A percentile compares a stretch with the other conserved stretches of the same genome.
Evolutionary conservation across 2,888 invertebrate species (phyloP).

Genomic region (Oxycera nigricornis): DNA sequence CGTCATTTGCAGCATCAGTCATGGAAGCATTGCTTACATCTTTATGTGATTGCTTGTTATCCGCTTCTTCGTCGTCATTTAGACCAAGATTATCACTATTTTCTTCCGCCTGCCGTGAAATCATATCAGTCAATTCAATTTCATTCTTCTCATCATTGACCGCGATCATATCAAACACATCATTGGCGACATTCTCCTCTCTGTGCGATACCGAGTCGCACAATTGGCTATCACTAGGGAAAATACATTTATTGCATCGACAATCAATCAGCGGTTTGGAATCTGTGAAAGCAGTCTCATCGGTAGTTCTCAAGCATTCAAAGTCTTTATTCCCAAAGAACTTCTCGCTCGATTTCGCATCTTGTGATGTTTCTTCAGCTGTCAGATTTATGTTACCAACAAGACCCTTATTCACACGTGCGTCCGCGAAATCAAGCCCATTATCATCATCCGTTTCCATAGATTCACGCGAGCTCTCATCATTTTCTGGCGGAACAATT

Average conservation of each 20-base stretch:
- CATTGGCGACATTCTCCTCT: not conserved
- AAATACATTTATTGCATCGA: conserved; percentile 42
- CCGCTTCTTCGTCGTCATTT: conserved; percentile 16
- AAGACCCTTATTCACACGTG: conserved; percentile 34
- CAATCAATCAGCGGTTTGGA: conserved; percentile 25
- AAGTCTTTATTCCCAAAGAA: conserved; percentile 29
- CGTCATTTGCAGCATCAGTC: conserved; percentile 31
- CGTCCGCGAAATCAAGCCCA: conserved; percentile 40
- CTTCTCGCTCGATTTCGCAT: conserved; percentile 10
- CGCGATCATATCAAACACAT: not conserved
- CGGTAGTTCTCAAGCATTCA: conserved; percentile 1
- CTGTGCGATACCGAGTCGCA: not conserved
- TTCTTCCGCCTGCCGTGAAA: not conserved
- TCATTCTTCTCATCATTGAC: conserved; percentile 25
- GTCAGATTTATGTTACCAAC: conserved; percentile 15
- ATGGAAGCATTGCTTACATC: conserved; percentile 29
- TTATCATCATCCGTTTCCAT: conserved; percentile 48
- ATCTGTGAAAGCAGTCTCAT: conserved; percentile 16
- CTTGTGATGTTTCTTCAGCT: conserved; percentile 23
- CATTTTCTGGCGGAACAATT: conserved; percentile 45
- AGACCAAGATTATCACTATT: conserved; percentile 19
- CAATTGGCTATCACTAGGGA: not conserved
- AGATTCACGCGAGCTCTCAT: conserved; percentile 48
- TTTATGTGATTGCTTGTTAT: conserved; percentile 28
- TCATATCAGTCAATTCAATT: conserved; percentile 11